A percentile compares a stretch with the other conserved stretches of the same genome.
Conservation (phyloP, 2,888 invertebrate genomes). For the Invenusta paracnida region DNA sequence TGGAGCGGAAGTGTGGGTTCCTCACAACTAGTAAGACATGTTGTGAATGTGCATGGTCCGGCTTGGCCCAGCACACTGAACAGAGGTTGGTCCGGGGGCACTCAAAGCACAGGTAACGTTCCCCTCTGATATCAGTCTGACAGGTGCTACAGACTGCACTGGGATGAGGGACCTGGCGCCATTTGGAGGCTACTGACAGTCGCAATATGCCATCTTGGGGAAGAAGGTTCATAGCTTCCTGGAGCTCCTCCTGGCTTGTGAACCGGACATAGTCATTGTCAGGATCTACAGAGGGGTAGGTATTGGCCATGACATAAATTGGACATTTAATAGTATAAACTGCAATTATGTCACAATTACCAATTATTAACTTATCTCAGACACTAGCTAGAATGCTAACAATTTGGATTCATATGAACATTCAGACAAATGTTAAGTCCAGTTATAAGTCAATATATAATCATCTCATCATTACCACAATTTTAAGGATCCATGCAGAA, state of each 20-base stretch:
- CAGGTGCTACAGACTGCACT: background rate
- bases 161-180: background rate
- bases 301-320: no score
- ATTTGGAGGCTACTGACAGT: background rate
- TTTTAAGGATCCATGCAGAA: no score
- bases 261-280: background rate
- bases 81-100: background rate
- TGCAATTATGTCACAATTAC: no score
- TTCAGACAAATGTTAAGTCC: no score
- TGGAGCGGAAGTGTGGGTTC: background rate
- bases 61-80: background rate
- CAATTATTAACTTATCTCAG: no score
- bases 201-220: background rate
- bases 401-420: no score
- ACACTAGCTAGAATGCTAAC: no score
- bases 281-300: no score
- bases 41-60: background rate
- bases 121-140: background rate
- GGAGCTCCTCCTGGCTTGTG: background rate
- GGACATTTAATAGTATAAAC: no score
- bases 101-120: background rate
- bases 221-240: background rate
- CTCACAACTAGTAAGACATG: background rate
- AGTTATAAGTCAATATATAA: no score
- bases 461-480: no score